Conservation (phyloP, 2,797 vertebrate genomes). For the Miopithecus talapoin region DNA sequence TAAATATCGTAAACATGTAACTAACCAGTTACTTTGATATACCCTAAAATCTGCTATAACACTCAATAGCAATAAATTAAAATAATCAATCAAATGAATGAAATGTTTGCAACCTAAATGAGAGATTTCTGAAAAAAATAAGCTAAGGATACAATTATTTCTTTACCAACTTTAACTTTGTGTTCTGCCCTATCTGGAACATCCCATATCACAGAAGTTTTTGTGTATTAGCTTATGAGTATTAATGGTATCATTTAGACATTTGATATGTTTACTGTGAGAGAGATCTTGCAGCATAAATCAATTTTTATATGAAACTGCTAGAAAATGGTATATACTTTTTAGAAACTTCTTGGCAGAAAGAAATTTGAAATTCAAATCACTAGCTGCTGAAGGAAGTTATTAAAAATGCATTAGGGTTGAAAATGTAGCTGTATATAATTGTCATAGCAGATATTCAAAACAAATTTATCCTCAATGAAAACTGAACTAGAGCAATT, state of each 20-base stretch:
- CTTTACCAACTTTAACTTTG: slow-evolving; percentile 51
- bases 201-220: slow-evolving; percentile 8
- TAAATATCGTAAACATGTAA: background rate
- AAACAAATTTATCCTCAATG: slow-evolving; percentile 83
- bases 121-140: slow-evolving; percentile 2
- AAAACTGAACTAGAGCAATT: slow-evolving; percentile 80
- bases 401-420: slow-evolving; percentile 86
- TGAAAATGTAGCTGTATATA: slow-evolving; percentile 82
- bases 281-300: slow-evolving; percentile 72
- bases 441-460: slow-evolving; percentile 83
- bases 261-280: slow-evolving; percentile 77
- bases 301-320: slow-evolving; percentile 79
- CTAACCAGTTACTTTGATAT: slow-evolving; percentile 17
- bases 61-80: background rate
- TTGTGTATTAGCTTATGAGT: slow-evolving; percentile 23
- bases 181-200: slow-evolving; percentile 44
- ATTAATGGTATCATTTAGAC: slow-evolving; percentile 68
- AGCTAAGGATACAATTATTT: slow-evolving; percentile 55
- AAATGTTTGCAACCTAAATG: slow-evolving; percentile 15
- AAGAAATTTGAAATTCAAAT: slow-evolving; percentile 86
- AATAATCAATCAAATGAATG: slow-evolving; percentile 34
- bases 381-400: slow-evolving; percentile 77
- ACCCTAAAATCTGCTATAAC: background rate
- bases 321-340: slow-evolving; percentile 71
- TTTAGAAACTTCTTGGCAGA: slow-evolving; percentile 73